Conservation (phyloP, 2,888 invertebrate species). For the Calameuta idolon region DNA sequence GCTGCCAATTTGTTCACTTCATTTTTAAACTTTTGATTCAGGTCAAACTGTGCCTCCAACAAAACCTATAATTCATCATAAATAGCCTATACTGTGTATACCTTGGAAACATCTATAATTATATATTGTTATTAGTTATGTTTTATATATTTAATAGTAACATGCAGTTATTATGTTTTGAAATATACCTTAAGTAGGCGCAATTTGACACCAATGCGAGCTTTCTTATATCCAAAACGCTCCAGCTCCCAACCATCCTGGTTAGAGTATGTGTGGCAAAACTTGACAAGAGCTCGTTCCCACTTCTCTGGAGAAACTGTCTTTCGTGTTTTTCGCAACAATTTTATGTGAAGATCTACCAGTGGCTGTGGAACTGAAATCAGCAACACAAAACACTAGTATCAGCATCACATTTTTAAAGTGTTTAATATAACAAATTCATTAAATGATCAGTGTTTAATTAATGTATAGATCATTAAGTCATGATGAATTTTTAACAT, state of each 20-base stretch:
- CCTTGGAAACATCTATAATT: conserved; percentile 20
- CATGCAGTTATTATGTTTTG: not conserved
- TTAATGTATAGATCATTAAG: not conserved
- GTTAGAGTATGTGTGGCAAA: conserved; percentile 89
- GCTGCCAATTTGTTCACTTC: conserved; percentile 84
- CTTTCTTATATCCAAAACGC: conserved; percentile 94
- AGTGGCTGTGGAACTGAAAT: conserved; percentile 83
- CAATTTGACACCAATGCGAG: conserved; percentile 88
- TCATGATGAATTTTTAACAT: not conserved
- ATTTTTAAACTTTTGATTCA: conserved; percentile 91
- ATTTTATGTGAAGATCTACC: conserved; percentile 88
- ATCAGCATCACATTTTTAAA: not conserved
- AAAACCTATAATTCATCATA: conserved; percentile 75
- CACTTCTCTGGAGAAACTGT: conserved; percentile 87
- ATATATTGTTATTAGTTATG: conserved; percentile 32
- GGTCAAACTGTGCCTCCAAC: conserved; percentile 94
- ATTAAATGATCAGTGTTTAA: not conserved
- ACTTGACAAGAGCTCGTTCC: conserved; percentile 91
- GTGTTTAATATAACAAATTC: not conserved
- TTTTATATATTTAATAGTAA: not conserved
- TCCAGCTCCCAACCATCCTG: conserved; percentile 97
- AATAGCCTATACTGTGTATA: conserved; percentile 32
- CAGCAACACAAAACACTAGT: not conserved
- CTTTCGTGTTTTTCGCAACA: conserved; percentile 88
- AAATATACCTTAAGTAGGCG: conserved; percentile 84